Percentiles rank a stretch among this genome's conserved stretches.
Evolutionary conservation across 2,888 invertebrate genomes (phyloP).

Genomic region (Oxyscelio sp.): DNA sequence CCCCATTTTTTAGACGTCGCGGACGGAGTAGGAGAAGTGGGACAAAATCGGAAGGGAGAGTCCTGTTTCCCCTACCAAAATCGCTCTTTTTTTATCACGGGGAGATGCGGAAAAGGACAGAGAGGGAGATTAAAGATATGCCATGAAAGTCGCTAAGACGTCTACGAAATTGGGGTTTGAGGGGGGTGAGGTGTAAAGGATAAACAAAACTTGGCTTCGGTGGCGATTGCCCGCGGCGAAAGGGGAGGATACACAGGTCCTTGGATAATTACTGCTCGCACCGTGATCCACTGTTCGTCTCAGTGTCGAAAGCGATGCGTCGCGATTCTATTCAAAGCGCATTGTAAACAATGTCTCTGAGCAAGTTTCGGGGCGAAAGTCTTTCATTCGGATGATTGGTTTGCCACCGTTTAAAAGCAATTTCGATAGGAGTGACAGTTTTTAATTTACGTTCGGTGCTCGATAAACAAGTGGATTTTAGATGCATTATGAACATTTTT

Average conservation of each 20-base stretch:
- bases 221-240: constrained; percentile 41
- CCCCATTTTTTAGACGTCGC: neutral
- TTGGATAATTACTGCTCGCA: constrained; percentile 54
- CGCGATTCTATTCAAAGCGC: constrained; percentile 31
- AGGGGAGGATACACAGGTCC: constrained; percentile 60
- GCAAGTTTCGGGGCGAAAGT: too few species aligned
- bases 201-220: constrained; percentile 47
- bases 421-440: too few species aligned
- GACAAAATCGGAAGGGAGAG: constrained; percentile 26
- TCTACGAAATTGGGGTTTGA: constrained; percentile 13
- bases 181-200: constrained; percentile 43
- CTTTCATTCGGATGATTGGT: too few species aligned
- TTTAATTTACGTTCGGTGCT: too few species aligned
- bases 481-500: too few species aligned
- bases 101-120: neutral
- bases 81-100: constrained; percentile 20
- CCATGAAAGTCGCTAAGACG: constrained; percentile 31
- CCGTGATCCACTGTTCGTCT: constrained; percentile 50
- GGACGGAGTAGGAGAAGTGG: neutral
- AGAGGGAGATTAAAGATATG: constrained; percentile 12
- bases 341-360: constrained; percentile 19
- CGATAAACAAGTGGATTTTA: too few species aligned
- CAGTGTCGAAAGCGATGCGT: constrained; percentile 61
- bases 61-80: constrained; percentile 44
- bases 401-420: too few species aligned